phyloP scores from a whole-genome alignment of 2,797 vertebrate species.

The Antennarius maculatus region DNA sequence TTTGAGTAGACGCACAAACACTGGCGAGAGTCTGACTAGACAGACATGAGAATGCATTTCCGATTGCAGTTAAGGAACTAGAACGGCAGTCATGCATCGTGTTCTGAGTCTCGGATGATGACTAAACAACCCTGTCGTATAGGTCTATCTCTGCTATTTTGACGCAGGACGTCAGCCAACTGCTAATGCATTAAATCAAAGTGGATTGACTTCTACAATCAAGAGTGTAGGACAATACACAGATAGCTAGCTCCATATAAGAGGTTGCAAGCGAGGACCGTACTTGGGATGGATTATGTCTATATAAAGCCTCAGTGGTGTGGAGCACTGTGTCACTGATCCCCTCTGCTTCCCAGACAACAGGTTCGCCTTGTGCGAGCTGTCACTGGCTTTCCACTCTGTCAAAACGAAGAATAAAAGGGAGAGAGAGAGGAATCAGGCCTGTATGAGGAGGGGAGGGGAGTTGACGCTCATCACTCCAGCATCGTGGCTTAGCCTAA shows the following conservation, averaged over 20 bases:
- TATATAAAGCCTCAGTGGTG: conserved; percentile 79
- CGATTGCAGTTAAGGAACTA: conserved; percentile 6
- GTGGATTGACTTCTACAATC: conserved; percentile 31
- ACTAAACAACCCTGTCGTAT: background rate
- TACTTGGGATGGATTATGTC: conserved; percentile 76
- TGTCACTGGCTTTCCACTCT: conserved; percentile 68
- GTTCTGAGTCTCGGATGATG: background rate
- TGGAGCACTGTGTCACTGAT: conserved; percentile 80
- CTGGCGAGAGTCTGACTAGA: background rate
- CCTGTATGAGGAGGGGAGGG: conserved; percentile 57
- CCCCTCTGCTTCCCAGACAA: conserved; percentile 73
- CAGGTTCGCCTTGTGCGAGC: conserved; percentile 71
- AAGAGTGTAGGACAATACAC: conserved; percentile 30
- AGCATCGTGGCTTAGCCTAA: conserved; percentile 82
- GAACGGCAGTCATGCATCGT: background rate
- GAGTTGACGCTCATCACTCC: conserved; percentile 79
- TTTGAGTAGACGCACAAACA: conserved; percentile 17
- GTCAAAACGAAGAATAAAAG: conserved; percentile 60
- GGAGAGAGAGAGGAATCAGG: conserved; percentile 48
- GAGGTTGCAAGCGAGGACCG: conserved; percentile 52
- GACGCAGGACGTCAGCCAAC: conserved; percentile 8
- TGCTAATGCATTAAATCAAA: conserved; percentile 28
- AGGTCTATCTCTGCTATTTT: background rate
- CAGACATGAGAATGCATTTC: conserved; percentile 6
- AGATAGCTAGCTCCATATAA: conserved; percentile 27